phyloP scores from a whole-genome alignment of 2,888 invertebrate genomes.

The Gryllus longicercus region DNA sequence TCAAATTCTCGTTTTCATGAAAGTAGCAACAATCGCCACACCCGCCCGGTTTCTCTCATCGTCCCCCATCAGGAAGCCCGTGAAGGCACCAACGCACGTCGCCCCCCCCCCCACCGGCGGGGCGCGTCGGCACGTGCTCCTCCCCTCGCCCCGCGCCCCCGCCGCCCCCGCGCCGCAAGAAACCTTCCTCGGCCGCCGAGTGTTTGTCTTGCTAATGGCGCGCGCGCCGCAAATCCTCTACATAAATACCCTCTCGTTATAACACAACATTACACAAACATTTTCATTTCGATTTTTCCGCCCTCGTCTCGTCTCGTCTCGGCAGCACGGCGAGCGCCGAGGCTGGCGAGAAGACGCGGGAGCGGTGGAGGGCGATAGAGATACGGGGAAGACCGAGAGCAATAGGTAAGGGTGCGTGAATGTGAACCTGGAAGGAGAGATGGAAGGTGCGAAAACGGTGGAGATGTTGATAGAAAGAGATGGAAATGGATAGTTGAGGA shows the following conservation, averaged over 20 bases:
- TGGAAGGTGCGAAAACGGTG: too few relatives aligned
- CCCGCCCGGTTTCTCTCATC: too few relatives aligned
- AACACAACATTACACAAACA: slow-evolving; percentile 2
- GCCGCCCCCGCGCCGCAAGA: neutral
- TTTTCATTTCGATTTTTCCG: slow-evolving; percentile 1
- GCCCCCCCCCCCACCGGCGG: neutral
- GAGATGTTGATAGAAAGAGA: too few relatives aligned
- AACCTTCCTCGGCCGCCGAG: neutral
- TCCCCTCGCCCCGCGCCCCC: neutral
- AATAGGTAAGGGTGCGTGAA: neutral
- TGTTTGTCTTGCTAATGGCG: neutral
- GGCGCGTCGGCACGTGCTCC: neutral
- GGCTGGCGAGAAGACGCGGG: neutral
- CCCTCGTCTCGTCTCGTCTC: neutral
- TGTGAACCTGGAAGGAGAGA: neutral
- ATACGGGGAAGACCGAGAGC: neutral
- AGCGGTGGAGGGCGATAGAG: neutral
- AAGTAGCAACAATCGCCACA: too few relatives aligned
- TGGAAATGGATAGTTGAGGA: too few relatives aligned
- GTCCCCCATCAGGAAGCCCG: too few relatives aligned
- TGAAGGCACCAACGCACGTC: too few relatives aligned
- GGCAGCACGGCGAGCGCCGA: neutral
- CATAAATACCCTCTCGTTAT: slow-evolving; percentile 17
- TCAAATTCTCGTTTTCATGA: too few relatives aligned
- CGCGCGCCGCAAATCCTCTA: neutral